Evolutionary conservation across 2,888 invertebrate genomes (phyloP), one percentile per base, ranked within the genome.

Genomic region (Erebia ligea): DNA sequence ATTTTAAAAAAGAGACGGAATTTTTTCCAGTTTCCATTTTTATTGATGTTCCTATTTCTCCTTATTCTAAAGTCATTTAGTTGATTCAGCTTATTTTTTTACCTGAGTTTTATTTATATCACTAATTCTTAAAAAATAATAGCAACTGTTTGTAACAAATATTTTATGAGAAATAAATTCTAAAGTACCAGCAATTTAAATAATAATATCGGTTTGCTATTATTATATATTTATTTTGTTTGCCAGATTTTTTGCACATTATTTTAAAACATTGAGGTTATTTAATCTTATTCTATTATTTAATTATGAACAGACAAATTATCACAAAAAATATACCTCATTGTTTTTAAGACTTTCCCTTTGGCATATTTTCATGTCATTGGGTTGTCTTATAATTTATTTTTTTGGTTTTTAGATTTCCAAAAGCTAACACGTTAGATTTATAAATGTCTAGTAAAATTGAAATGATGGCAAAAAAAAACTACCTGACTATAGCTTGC

Each of bases 21-120:
- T 58, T 74, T 74, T 68, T 68, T 66, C 21, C 54, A 48, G n/a
- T 48, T 48, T 40, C 56, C 25, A 68, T 56, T 54, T 25, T 74
- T 52, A 67, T 65, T 61, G 63, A 69, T 68, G 69, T 73, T 74
- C 67, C 67, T 72, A 57, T 76, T 68, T 73, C 72, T 73, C 48
- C 67, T 73, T 73, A 69, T 66, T 73, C 70, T 73, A 69, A 71
- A 67, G 71, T 78, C 75, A 75, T 89, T 91, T 83, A 85, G 70
- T 73, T 73, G 83, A 89, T 86, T 91, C 90, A 89, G 92, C 92
- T 92, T 92, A 90, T 91, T 91, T 91, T 89, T 89, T 88, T 88
- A 87, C 87, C 87, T 86, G 74, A 42, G 65, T 73, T 65, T 68
- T 81, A 82, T 82, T 77, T 79, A 78, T 85, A 83, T 84, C 81